A percentile compares a stretch with the other conserved stretches of the same genome.
phyloP scores from a whole-genome alignment of 2,797 vertebrate species.

The Chelidonichthys spinosus region DNA sequence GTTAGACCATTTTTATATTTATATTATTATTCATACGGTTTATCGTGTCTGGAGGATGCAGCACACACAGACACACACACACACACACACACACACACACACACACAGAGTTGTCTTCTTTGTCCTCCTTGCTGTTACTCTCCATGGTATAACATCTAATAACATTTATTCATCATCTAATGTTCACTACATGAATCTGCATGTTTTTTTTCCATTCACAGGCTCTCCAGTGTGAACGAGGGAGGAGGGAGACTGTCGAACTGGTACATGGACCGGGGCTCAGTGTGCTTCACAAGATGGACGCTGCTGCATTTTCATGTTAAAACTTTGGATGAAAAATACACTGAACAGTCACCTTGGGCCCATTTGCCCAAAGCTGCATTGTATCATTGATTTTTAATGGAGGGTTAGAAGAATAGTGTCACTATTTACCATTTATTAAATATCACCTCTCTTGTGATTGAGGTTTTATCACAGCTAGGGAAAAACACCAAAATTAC shows the following conservation, averaged over 20 bases:
- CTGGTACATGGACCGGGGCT: background rate
- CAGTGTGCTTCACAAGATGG: constrained; percentile 14
- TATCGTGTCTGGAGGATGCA: background rate
- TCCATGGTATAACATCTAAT: background rate
- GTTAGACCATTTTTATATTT: constrained; percentile 27
- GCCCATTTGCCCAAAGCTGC: background rate
- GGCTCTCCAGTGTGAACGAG: constrained; percentile 29
- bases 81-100: too few species aligned
- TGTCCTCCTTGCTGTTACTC: background rate
- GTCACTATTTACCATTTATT: background rate
- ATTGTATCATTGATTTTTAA: background rate
- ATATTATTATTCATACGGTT: background rate
- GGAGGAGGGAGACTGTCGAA: constrained; percentile 3
- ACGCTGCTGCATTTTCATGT: constrained; percentile 29
- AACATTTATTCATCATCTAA: background rate
- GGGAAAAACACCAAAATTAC: constrained; percentile 4
- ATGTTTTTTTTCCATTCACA: constrained; percentile 16
- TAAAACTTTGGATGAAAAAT: constrained; percentile 9
- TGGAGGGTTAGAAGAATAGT: background rate
- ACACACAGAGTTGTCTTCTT: too few species aligned
- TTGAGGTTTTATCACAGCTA: background rate
- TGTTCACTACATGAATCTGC: background rate
- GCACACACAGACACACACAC: too few species aligned
- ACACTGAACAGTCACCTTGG: background rate
- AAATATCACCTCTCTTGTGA: constrained; percentile 26